A percentile compares a stretch with the other conserved stretches of the same genome.
These are phyloP conservation scores for Rhadina sibilatrix DNA, from an alignment of 2,113 vertebrate species.

Conservation along the genomic window DNA sequence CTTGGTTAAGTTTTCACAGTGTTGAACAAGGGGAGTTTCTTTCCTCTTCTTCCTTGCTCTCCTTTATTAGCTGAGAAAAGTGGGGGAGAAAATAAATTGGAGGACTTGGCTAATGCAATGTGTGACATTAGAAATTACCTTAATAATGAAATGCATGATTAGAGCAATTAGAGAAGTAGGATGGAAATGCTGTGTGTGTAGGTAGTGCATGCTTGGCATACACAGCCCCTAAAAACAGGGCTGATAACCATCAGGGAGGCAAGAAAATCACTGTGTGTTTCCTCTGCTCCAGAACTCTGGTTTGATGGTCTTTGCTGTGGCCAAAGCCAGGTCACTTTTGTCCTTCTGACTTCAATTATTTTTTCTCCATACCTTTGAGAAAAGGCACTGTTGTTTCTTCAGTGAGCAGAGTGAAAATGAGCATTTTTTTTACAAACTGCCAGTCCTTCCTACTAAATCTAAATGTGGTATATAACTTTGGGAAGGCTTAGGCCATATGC, in stretches of 20 bases:
- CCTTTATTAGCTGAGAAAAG: background rate
- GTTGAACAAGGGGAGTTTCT: background rate
- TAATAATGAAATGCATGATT: conserved; percentile 26
- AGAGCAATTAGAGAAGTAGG: background rate
- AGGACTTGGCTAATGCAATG: background rate
- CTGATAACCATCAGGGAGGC: background rate
- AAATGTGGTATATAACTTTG: background rate
- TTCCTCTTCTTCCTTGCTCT: background rate
- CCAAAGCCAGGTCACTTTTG: background rate
- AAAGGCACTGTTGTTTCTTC: background rate
- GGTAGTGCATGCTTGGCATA: background rate
- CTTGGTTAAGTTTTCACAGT: background rate
- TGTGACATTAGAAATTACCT: conserved; percentile 18
- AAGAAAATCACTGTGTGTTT: background rate
- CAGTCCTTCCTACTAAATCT: background rate
- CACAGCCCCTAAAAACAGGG: background rate
- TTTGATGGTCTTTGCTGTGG: background rate
- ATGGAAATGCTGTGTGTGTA: background rate
- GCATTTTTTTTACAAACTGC: background rate
- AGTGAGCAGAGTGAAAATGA: background rate
- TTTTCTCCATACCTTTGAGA: background rate
- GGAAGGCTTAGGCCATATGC: background rate
- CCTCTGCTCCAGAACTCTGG: background rate
- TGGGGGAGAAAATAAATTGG: background rate
- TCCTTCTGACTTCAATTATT: background rate